phyloP scores from a whole-genome alignment of 2,113 vertebrate species.

The Helogale parvula region DNA sequence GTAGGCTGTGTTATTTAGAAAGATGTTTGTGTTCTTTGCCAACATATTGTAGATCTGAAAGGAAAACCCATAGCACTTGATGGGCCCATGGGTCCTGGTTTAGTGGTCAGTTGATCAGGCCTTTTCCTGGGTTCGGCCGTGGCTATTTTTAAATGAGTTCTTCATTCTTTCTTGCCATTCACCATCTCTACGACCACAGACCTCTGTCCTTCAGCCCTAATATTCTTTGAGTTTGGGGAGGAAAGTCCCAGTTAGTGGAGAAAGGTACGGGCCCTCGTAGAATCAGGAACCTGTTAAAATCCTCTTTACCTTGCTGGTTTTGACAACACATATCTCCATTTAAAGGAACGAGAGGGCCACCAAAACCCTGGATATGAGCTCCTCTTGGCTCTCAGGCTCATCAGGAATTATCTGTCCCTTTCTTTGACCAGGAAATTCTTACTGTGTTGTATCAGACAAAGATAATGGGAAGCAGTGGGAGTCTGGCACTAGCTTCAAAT shows the following conservation, averaged over 20 bases:
- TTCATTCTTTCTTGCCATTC: neutral
- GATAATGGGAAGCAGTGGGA: neutral
- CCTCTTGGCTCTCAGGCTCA: neutral
- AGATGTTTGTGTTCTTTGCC: neutral
- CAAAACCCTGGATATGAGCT: neutral
- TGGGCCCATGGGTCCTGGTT: neutral
- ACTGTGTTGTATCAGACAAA: neutral
- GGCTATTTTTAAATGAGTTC: neutral
- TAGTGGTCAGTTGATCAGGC: neutral
- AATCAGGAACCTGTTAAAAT: neutral
- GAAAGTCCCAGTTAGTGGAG: neutral
- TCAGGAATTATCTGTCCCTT: neutral
- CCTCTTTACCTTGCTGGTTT: neutral
- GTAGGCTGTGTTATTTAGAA: neutral
- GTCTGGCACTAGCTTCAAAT: neutral
- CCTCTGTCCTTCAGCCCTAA: neutral
- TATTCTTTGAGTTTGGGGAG: neutral
- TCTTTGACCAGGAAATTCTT: neutral
- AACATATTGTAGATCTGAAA: neutral
- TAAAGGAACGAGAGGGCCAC: neutral
- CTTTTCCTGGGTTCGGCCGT: neutral
- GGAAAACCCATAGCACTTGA: fast-evolving
- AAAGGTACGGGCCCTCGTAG: neutral
- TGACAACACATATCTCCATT: neutral
- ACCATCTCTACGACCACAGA: neutral